Evolutionary conservation across 2,888 invertebrate species (phyloP).

Genomic region (Amblyteles armatorius): DNA sequence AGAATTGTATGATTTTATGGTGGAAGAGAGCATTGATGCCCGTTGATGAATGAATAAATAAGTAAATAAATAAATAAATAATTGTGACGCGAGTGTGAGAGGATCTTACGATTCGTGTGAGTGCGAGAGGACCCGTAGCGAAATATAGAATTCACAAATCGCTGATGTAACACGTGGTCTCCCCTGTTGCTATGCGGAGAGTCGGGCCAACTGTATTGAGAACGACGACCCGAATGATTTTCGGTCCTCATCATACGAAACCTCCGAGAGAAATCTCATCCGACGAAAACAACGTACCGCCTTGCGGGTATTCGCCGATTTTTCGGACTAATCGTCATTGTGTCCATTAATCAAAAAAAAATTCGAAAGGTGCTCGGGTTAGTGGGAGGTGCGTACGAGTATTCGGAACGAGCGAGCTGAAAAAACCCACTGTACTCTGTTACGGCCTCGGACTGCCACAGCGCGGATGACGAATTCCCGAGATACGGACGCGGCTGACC

Average conservation of each 20-base stretch:
- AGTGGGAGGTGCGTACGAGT: not conserved
- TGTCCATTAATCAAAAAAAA: not conserved
- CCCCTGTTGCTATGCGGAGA: conserved; percentile 65
- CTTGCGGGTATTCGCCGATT: not conserved
- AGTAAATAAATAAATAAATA: too few species aligned
- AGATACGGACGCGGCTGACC: conserved; percentile 41
- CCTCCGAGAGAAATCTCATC: conserved; percentile 10
- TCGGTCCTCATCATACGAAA: conserved; percentile 53
- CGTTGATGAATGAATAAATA: too few species aligned
- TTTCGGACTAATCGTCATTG: not conserved
- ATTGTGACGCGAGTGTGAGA: not conserved
- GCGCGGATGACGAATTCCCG: conserved; percentile 48
- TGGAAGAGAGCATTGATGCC: too few species aligned
- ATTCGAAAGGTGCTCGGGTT: not conserved
- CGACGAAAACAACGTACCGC: not conserved
- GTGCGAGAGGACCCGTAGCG: not conserved
- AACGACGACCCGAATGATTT: conserved; percentile 65
- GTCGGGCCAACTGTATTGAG: conserved; percentile 47
- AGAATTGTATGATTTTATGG: not conserved
- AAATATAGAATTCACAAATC: conserved; percentile 50
- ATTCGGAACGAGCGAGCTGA: not conserved
- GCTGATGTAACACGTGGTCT: conserved; percentile 61
- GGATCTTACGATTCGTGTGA: not conserved
- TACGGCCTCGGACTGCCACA: not conserved
- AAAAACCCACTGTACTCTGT: not conserved